Evolutionary conservation across 2,888 invertebrate genomes (phyloP), one percentile per base, ranked within the genome.

Genomic region (Cataglyphis livida): DNA sequence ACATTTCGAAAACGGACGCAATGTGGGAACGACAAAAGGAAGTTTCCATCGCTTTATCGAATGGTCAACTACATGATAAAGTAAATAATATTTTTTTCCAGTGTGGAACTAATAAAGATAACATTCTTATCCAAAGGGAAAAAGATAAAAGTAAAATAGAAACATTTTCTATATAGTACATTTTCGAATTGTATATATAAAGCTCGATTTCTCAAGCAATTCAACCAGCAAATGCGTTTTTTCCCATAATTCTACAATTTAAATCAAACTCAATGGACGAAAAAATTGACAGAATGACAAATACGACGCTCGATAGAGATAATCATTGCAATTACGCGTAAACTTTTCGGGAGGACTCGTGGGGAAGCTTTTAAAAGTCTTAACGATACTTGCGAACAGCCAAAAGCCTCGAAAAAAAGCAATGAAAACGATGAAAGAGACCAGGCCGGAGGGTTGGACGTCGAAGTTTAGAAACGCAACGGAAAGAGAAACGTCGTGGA

Each of bases 271-370:
- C 66, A 15, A 57, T 78, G 32, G 32, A 59, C 57, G 28, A 74
- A 75, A 74, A 75, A 68, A 79, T 85, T 81, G n/a, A 48, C 70
- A 59, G 84, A 81, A 86, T 62, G 86, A 84, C 84, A 81, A 83
- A 65, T 21, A 59, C 21, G 54, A 70, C 75, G 64, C 41, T 82
- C 82, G 82, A 83, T 83, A 68, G 85, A 64, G 86, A 85, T 89
- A 86, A 90, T 91, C 86, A 88, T 90, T 84, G 89, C 84, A 86
- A 90, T 87, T 89, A 84, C 83, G 75, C 70, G 85, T 79, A 84
- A 90, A 88, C 84, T 85, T 88, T 81, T 48, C 51, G 68, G 38
- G 48, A 25, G 32, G 32, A 59, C 21, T 54, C 44, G 32, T 54
- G 61, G 76, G 64, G 66, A 87, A 85, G 88, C 88, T 88, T 88